Evolutionary conservation across 1,140 invertebrate species (phyloP).

Genomic region (Belonocnema kinseyi): DNA sequence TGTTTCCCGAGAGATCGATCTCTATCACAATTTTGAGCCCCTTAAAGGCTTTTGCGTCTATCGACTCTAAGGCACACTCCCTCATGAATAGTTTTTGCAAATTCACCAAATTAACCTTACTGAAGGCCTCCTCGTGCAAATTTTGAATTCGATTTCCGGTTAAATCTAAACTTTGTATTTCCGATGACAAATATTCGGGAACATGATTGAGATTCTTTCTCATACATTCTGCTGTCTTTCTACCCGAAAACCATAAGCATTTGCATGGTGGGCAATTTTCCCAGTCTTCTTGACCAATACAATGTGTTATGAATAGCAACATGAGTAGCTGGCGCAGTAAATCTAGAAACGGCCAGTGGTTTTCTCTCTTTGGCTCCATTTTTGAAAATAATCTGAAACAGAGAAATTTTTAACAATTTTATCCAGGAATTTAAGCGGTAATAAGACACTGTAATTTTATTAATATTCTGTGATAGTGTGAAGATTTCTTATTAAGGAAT

Average conservation of each 20-base stretch:
- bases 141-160: constrained; percentile 82
- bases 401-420: constrained; percentile 7
- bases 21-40: constrained; percentile 88
- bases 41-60: constrained; percentile 85
- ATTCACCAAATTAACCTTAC: constrained; percentile 82
- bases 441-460: no score
- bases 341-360: constrained; percentile 45
- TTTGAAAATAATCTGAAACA: constrained; percentile 51
- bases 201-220: constrained; percentile 80
- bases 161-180: constrained; percentile 87
- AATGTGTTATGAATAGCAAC: constrained; percentile 39
- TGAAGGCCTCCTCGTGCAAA: constrained; percentile 82
- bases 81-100: constrained; percentile 86
- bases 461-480: no score
- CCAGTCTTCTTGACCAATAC: constrained; percentile 76
- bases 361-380: constrained; percentile 57
- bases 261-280: constrained; percentile 79
- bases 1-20: constrained; percentile 88
- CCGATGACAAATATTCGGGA: constrained; percentile 81
- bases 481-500: no score
- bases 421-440: no score
- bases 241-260: constrained; percentile 87
- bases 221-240: constrained; percentile 88
- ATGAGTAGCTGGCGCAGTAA: constrained; percentile 51
- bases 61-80: constrained; percentile 82